Percentiles rank a stretch among this genome's conserved stretches.
Evolutionary conservation across 2,797 vertebrate genomes (phyloP).

Genomic region (Diglossa cyanea): DNA sequence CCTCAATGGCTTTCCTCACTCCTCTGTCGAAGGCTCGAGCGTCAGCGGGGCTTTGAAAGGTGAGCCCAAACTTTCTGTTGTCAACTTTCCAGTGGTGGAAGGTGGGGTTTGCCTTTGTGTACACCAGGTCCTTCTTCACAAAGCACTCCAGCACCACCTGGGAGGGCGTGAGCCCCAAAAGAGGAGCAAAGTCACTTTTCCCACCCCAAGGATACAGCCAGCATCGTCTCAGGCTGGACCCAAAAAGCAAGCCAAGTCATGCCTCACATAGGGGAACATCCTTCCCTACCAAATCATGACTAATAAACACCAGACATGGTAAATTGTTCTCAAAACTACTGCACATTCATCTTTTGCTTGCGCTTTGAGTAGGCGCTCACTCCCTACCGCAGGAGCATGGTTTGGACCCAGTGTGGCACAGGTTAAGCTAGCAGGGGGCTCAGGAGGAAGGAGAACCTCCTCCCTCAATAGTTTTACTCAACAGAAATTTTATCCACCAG

Average conservation of each 20-base stretch:
- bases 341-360: background rate
- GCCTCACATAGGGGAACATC: background rate
- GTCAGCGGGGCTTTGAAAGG: slow-evolving; percentile 96
- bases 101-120: slow-evolving; percentile 95
- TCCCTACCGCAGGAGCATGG: background rate
- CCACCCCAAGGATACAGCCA: background rate
- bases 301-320: slow-evolving; percentile 20
- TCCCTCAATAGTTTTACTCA: background rate
- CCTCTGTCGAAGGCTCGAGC: slow-evolving; percentile 97
- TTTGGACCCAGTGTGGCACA: fast-evolving
- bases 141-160: slow-evolving; percentile 97
- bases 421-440: background rate
- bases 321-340: background rate
- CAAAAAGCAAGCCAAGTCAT: background rate
- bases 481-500: background rate
- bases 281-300: background rate
- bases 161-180: slow-evolving; percentile 42
- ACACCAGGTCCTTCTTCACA: slow-evolving; percentile 94
- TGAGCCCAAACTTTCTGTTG: slow-evolving; percentile 92
- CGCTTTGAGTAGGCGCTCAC: background rate
- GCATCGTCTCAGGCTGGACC: background rate
- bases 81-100: slow-evolving; percentile 99
- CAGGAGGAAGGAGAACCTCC: background rate
- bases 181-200: slow-evolving; percentile 48
- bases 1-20: slow-evolving; percentile 95